Evolutionary conservation across 1,140 invertebrate genomes (phyloP), one percentile per base, ranked within the genome.

Genomic region (Steinernema khuongi): DNA sequence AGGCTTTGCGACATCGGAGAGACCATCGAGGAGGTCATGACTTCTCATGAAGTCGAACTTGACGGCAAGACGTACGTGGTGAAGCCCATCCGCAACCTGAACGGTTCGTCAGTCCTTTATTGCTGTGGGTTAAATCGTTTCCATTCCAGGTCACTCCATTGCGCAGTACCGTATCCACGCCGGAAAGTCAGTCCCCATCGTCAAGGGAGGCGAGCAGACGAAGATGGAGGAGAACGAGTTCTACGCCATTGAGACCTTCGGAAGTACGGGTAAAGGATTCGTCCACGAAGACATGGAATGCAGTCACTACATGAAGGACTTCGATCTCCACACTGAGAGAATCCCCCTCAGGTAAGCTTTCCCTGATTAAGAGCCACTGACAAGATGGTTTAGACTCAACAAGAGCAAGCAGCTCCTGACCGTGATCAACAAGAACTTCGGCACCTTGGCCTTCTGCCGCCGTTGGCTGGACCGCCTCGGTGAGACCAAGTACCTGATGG

Each of bases 271-370:
- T 1, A 91, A 92, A 77, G 97, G 97, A 17, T 89, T 93, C 70
- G 96, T 99, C 0, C 94, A 97, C 86, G 96, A 99, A 86, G 97
- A 99, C 85, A 95, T 98, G 92, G 96, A 99, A 83, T 93, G 92
- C 76, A 98, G 95, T 31, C 97, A 99, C 88, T 99, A 99, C 84
- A 99, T 99, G 96, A 99, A 98, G 86, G 96, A 96, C 85, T 99
- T 93, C 87, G 95, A 99, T 81, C 91, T 85, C 91, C 92, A 74
- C 94, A 92, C 81, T 28, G 80, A 81, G 50, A 76, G 82, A 29
- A 77, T 83, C 71, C 81, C 82, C 11, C 73, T 83, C 31, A 32
- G 81, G 81, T 81, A 74, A 43, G 19, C 33, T 14, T 67, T 31
- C 18, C 44, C 2, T 78, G 30, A 87, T 89, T 89, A 60, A 60